Base-by-base conservation (phyloP, 2,888 invertebrate genomes). In the Fissipunctia ypsillon region DNA sequence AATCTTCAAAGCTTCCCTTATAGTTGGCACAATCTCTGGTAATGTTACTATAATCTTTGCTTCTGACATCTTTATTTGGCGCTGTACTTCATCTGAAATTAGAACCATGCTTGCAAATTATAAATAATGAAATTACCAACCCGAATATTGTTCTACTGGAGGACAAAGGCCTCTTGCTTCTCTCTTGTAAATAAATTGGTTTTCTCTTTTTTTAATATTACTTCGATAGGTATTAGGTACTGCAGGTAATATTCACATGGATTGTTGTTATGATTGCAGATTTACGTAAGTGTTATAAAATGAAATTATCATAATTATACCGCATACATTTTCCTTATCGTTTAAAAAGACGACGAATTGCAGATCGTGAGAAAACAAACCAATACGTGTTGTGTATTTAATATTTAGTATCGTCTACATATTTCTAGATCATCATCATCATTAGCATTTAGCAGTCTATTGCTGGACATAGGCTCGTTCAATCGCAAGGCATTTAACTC, bases 51-150 rank as follows among this genome's bases (percentile, higher is more conserved):
- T 89, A 2, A 96, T 94, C 91, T 97, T 98, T 0, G 97, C 96
- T 7, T 95, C 93, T 19, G 97, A 97, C 88, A 97, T 93, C 10
- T 93, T 84, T 4, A 98, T 85, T 89, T 98, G 98, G 9, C 97
- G 96, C 41, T 96, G 94, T 22, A 98, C 97, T 96, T 98, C 98
- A 88, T 97, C 98, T 98, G 94, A 65, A 97, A 71, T 4, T 70
- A 71, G 43, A 52, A 25, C 35, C 9, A n/a, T 69, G 5, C 10
- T 64, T 64, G 2, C n/a, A n/a, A n/a, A n/a, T n/a, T 16, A 25
- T 28, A 31, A 35, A 22, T 14, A 31, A 35, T 35, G 0, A n/a
- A 14, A 35, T 25, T 25, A 45, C 5, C 14, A 35, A 31, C 4
- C 5, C 14, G 19, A 6, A n/a, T 12, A 28, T 3, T 31, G 6